These are phyloP conservation scores for Ophonus ardosiacus DNA, from an alignment of 2,888 invertebrate species.

Conservation along the genomic window DNA sequence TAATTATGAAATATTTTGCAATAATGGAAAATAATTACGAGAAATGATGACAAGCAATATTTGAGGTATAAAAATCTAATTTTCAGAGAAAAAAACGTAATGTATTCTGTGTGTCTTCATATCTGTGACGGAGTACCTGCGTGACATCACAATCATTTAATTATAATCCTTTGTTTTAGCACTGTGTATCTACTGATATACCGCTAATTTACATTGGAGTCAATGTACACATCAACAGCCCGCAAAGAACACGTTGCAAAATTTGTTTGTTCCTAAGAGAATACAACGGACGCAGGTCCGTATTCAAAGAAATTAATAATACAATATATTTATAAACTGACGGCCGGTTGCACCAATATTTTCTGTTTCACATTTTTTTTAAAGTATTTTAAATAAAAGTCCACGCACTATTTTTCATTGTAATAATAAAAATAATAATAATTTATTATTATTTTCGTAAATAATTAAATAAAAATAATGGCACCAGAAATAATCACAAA, in stretches of 20 bases:
- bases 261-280: conserved; percentile 27
- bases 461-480: too few species aligned
- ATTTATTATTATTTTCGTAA: too few species aligned
- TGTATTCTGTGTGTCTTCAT: not conserved
- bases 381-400: too few species aligned
- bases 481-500: too few species aligned
- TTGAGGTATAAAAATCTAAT: too few species aligned
- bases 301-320: not conserved
- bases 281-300: not conserved
- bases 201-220: conserved; percentile 35
- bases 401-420: too few species aligned
- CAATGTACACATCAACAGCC: conserved; percentile 1
- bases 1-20: too few species aligned
- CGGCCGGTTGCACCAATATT: too few species aligned
- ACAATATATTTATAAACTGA: not conserved
- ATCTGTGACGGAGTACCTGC: not conserved
- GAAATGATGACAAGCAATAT: not conserved
- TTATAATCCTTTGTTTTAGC: conserved; percentile 24
- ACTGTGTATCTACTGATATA: not conserved
- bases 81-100: not conserved
- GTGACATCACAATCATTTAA: not conserved
- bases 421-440: too few species aligned
- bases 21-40: too few species aligned
- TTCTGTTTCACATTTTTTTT: too few species aligned
- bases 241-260: conserved; percentile 12